phyloP scores from a whole-genome alignment of 1,140 invertebrate species.

The Alviniconcha marisindica region DNA sequence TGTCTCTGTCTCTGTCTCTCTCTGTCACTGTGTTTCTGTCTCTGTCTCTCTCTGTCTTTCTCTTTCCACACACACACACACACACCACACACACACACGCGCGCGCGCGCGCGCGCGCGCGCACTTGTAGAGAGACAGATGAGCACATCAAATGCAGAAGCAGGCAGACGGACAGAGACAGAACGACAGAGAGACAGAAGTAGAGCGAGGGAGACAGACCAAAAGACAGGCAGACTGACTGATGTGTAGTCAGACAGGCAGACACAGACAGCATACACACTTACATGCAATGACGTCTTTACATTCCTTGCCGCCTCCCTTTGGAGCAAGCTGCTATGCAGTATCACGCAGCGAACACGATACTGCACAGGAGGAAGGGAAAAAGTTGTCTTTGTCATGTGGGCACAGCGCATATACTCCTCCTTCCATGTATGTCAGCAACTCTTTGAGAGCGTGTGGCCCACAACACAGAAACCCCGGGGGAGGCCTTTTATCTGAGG shows the following conservation, averaged over 20 bases:
- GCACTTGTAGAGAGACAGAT: neutral
- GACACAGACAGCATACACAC: neutral
- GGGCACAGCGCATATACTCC: no score
- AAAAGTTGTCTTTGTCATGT: neutral
- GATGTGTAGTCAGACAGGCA: neutral
- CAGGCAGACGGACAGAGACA: neutral
- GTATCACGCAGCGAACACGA: slow-evolving; percentile 14
- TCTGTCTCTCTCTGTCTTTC: neutral
- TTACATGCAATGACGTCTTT: no score
- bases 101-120: neutral
- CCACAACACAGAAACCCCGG: neutral
- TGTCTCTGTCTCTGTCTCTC: neutral
- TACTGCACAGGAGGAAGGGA: neutral
- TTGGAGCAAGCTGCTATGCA: no score
- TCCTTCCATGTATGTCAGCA: neutral
- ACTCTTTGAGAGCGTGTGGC: slow-evolving; percentile 1
- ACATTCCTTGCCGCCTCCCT: no score
- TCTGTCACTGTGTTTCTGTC: neutral
- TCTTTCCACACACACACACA: no score
- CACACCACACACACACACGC: no score
- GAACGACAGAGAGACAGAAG: neutral
- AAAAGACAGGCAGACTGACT: neutral
- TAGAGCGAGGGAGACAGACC: neutral
- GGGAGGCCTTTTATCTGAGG: slow-evolving; percentile 15
- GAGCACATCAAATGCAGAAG: neutral